Evolutionary conservation across 1,140 invertebrate species (phyloP).

Genomic region (Episyrphus balteatus): DNA sequence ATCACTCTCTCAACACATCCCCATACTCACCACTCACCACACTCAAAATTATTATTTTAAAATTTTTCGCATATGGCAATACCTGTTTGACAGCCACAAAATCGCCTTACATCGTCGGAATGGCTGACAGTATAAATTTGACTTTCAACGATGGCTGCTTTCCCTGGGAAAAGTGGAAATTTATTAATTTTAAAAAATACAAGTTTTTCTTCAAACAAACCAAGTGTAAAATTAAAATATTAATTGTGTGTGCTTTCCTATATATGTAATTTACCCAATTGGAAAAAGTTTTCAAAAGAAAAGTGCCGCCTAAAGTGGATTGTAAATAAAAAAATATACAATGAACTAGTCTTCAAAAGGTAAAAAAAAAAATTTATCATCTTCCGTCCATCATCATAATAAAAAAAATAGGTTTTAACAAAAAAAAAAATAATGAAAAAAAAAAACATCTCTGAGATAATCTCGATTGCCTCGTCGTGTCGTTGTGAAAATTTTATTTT

Average conservation of each 20-base stretch:
- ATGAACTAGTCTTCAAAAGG: too few relatives aligned
- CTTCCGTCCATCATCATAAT: too few relatives aligned
- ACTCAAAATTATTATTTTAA: not conserved
- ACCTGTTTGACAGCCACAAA: slow-evolving; percentile 6
- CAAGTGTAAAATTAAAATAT: slow-evolving; percentile 35
- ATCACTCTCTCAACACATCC: not conserved
- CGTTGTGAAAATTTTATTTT: too few relatives aligned
- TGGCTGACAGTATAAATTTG: slow-evolving; percentile 84
- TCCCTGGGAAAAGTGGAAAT: slow-evolving; percentile 45
- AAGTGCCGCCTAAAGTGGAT: too few relatives aligned
- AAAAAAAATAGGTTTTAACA: too few relatives aligned
- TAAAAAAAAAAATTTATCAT: too few relatives aligned
- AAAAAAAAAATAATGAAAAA: too few relatives aligned
- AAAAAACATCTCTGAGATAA: too few relatives aligned
- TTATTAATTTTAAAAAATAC: slow-evolving; percentile 33
- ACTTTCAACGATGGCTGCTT: slow-evolving; percentile 61
- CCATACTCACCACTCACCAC: not conserved
- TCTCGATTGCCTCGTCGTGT: too few relatives aligned
- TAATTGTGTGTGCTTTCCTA: slow-evolving; percentile 3
- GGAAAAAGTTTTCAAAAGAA: too few relatives aligned
- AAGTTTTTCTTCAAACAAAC: slow-evolving; percentile 29
- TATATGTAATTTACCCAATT: too few relatives aligned
- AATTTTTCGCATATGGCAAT: not conserved
- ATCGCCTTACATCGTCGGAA: slow-evolving; percentile 45
- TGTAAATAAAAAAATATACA: too few relatives aligned